phyloP scores from a whole-genome alignment of 2,113 vertebrate species.

The Cacatua alba region DNA sequence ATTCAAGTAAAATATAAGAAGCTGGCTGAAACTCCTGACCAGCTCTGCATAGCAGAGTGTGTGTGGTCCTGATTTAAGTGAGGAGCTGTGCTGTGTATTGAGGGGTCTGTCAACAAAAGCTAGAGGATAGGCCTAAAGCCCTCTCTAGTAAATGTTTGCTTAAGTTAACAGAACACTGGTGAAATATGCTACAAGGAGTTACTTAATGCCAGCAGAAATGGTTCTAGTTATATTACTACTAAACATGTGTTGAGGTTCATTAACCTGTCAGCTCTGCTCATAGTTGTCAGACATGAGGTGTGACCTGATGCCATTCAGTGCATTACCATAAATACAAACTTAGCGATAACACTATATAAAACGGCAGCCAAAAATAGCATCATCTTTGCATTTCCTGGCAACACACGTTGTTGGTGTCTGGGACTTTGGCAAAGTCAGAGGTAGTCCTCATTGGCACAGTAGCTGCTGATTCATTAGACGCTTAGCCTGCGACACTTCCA shows the following conservation, averaged over 20 bases:
- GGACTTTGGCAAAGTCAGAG: not conserved
- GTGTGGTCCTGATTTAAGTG: not conserved
- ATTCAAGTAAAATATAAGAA: not conserved
- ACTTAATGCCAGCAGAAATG: constrained; percentile 45
- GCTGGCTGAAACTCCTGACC: not conserved
- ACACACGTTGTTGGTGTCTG: accelerated
- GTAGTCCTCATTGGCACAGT: not conserved
- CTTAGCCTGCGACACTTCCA: not conserved
- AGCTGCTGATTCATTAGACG: not conserved
- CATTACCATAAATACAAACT: not conserved
- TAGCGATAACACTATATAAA: not conserved
- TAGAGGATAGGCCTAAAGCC: not conserved
- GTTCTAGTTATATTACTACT: not conserved
- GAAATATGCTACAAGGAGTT: constrained; percentile 5
- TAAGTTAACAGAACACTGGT: not conserved
- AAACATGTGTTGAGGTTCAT: not conserved
- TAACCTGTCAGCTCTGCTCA: not conserved
- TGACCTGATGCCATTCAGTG: not conserved
- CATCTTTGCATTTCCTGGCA: not conserved
- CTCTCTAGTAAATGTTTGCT: not conserved
- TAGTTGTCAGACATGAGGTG: not conserved
- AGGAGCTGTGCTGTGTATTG: accelerated
- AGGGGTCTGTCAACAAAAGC: not conserved
- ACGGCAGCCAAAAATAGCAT: not conserved
- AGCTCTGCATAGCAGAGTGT: not conserved